A percentile compares a stretch with the other conserved stretches of the same genome.
Evolutionary conservation across 2,113 vertebrate species (phyloP).

Genomic region (Protomyctophum bolini): DNA sequence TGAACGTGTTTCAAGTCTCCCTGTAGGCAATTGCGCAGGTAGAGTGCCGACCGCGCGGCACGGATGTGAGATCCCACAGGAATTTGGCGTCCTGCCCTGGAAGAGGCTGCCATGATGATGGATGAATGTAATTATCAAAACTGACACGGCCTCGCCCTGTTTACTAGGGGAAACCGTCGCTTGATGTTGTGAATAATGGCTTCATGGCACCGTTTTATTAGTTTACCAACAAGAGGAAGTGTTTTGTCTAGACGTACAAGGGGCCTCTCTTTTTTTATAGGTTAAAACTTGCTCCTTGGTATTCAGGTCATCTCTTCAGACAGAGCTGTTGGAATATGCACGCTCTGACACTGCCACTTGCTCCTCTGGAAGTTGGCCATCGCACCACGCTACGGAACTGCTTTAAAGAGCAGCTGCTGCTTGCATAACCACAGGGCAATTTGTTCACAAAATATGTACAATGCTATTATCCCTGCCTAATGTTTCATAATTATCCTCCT

Average conservation of each 20-base stretch:
- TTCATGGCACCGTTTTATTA: constrained; percentile 78
- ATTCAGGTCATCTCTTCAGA: constrained; percentile 71
- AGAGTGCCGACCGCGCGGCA: constrained; percentile 46
- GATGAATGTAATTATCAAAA: constrained; percentile 77
- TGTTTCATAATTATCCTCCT: constrained; percentile 29
- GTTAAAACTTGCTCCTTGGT: constrained; percentile 66
- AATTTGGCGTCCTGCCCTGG: constrained; percentile 70
- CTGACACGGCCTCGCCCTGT: constrained; percentile 69
- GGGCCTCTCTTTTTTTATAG: constrained; percentile 62
- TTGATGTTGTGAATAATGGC: constrained; percentile 77
- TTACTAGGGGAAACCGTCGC: constrained; percentile 68
- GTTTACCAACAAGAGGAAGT: constrained; percentile 81
- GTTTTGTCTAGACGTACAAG: constrained; percentile 81
- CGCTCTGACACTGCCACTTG: constrained; percentile 54
- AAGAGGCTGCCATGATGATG: constrained; percentile 67
- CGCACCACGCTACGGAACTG: constrained; percentile 39
- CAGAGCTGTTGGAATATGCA: constrained; percentile 61
- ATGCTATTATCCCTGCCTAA: constrained; percentile 32
- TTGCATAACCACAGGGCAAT: constrained; percentile 51
- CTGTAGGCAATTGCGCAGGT: constrained; percentile 56
- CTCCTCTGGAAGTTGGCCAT: constrained; percentile 53
- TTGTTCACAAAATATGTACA: constrained; percentile 56
- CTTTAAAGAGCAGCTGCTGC: constrained; percentile 57
- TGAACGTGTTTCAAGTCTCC: background rate
- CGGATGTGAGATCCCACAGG: constrained; percentile 69